Conservation (phyloP, 2,888 invertebrate species). For the Parnassius smintheus region DNA sequence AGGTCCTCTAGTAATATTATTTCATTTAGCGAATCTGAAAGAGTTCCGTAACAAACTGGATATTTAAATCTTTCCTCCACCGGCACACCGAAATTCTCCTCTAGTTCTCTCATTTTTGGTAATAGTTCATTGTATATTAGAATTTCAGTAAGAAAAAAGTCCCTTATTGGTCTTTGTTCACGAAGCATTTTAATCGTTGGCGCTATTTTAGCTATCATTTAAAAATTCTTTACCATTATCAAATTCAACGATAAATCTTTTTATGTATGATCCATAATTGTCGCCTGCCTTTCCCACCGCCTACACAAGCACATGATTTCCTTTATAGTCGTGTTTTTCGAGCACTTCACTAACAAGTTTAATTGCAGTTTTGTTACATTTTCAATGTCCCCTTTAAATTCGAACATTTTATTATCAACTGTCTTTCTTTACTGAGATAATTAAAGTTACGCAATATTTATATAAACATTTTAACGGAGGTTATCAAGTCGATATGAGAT, state of each 20-base stretch:
- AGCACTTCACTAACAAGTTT: constrained; percentile 44
- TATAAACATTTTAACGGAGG: constrained; percentile 14
- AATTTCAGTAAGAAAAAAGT: constrained; percentile 44
- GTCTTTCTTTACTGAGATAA: background rate
- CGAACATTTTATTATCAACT: constrained; percentile 15
- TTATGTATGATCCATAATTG: constrained; percentile 41
- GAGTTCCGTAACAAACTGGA: constrained; percentile 46
- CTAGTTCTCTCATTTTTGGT: constrained; percentile 44
- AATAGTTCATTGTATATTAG: constrained; percentile 44
- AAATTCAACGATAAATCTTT: constrained; percentile 37
- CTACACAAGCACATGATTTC: constrained; percentile 38
- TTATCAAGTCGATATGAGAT: constrained; percentile 4
- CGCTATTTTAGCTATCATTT: constrained; percentile 54
- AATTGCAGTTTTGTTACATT: constrained; percentile 38
- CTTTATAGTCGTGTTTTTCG: constrained; percentile 39
- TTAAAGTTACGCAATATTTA: constrained; percentile 2
- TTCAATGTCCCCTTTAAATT: constrained; percentile 36
- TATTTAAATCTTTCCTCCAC: constrained; percentile 40
- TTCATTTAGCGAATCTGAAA: constrained; percentile 42
- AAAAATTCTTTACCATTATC: constrained; percentile 38
- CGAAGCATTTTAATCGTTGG: constrained; percentile 31
- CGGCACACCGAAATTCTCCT: constrained; percentile 41
- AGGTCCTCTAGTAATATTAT: constrained; percentile 54
- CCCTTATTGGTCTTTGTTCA: constrained; percentile 33
- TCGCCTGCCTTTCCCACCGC: constrained; percentile 45